Evolutionary conservation across 1,140 invertebrate species (phyloP), one percentile per base, ranked within the genome.

Genomic region (Drosophila bipectinata): DNA sequence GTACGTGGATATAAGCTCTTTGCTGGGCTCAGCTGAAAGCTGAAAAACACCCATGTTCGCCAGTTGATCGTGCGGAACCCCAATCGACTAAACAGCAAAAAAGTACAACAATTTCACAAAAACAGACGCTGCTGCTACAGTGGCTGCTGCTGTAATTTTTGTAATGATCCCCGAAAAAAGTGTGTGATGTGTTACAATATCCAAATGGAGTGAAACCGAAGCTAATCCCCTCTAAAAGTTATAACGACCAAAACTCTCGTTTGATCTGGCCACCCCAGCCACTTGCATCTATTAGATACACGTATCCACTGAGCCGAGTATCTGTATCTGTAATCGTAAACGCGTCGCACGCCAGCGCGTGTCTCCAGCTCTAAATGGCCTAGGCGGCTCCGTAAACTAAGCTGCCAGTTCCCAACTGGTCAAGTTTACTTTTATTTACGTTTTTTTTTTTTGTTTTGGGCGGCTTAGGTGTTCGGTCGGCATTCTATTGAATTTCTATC

Each of bases 1-100:
- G 60, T 66, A 56, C 60, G 71, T 63, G 55, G 63, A 62, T 54
- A 41, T 62, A 21, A 15, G 24, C 41, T 14, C 26, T 14, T 26
- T 34, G 10, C 57, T 39, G 58, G 32, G 58, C 59, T 44, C 45
- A 41, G 45, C 58, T 48, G 58, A 63, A 47, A 47, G 32, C 62
- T 66, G 32, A 67, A 37, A 64, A 69, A 34, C 8, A 18, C 51
- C 37, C 60, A 45, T 39, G 18, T 39, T 74, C 72, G 72, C 53
- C 72, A 75, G 72, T 75, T 75, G 72, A 75, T 75, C 72, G 72
- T 75, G 72, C 72, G 72, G 72, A 75, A 75, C 68, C 62, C 60
- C 72, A 69, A 47, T 55, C 62, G 54, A 54, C 48, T 53, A 30
- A 37, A 30, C 48, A 28, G 18, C 52, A 39, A 41, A 54, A 53